A percentile compares a stretch with the other conserved stretches of the same genome.
Evolutionary conservation across 2,113 vertebrate genomes (phyloP).

Genomic region (Notothenia coriiceps): DNA sequence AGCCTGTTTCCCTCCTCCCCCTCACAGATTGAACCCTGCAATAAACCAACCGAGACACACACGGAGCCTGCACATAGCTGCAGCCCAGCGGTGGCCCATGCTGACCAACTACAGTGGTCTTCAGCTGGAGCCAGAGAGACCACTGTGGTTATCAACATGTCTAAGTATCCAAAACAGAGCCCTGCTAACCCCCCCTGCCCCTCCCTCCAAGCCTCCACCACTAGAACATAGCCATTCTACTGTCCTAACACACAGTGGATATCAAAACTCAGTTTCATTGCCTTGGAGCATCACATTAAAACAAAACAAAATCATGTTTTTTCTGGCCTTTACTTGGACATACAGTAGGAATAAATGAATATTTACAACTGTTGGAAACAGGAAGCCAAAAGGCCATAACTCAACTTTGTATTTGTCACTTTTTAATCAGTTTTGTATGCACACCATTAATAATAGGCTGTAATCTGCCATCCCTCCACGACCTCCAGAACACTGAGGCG

Average conservation of each 20-base stretch:
- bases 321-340: constrained; percentile 2
- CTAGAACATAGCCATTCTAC: constrained; percentile 38
- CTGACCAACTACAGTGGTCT: constrained; percentile 48
- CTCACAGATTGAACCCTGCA: constrained; percentile 4
- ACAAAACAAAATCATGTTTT: constrained; percentile 9
- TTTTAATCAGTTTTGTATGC: not conserved
- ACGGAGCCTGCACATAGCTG: constrained; percentile 34
- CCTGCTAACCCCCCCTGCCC: constrained; percentile 14
- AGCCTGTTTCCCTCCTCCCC: not conserved
- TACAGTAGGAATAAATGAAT: constrained; percentile 15
- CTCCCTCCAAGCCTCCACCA: constrained; percentile 27
- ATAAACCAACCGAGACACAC: constrained; percentile 35
- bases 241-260: constrained; percentile 30
- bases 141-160: constrained; percentile 58
- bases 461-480: too few species aligned
- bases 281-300: constrained; percentile 51
- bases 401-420: not conserved
- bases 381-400: not conserved
- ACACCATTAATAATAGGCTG: not conserved
- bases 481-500: too few species aligned
- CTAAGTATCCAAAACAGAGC: constrained; percentile 73
- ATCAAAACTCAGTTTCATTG: constrained; percentile 43
- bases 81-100: constrained; percentile 48
- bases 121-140: constrained; percentile 68
- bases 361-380: constrained; percentile 32